phyloP scores from a whole-genome alignment of 2,113 vertebrate genomes.

The Isurus oxyrinchus region DNA sequence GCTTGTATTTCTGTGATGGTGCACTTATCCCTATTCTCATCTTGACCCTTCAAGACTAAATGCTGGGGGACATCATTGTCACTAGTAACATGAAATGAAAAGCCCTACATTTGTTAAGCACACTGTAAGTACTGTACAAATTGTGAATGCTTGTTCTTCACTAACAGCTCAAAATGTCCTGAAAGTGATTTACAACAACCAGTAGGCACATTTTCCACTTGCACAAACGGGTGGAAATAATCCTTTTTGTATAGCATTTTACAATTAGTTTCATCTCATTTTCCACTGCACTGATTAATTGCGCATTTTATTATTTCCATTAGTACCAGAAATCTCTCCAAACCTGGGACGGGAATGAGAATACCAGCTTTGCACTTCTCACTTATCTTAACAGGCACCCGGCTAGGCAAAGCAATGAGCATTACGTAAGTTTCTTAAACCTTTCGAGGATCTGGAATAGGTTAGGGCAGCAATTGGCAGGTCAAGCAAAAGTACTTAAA shows the following conservation, averaged over 20 bases:
- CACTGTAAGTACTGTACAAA: neutral
- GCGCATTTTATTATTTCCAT: too few relatives aligned
- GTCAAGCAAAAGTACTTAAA: neutral
- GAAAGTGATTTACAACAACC: neutral
- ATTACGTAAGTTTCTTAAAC: too few relatives aligned
- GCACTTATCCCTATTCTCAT: neutral
- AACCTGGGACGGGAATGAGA: too few relatives aligned
- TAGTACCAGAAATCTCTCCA: too few relatives aligned
- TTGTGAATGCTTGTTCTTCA: neutral
- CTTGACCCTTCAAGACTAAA: neutral
- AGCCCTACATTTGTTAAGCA: neutral
- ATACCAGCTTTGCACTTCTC: too few relatives aligned
- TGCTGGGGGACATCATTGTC: neutral
- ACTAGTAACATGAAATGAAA: neutral
- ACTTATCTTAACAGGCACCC: too few relatives aligned
- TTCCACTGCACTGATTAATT: too few relatives aligned
- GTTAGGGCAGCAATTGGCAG: neutral
- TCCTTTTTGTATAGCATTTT: neutral
- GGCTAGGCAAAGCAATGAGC: too few relatives aligned
- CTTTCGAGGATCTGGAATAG: neutral
- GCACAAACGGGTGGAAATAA: neutral
- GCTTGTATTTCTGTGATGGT: neutral
- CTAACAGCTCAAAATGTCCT: neutral
- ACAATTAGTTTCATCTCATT: neutral
- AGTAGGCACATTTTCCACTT: neutral